These are phyloP conservation scores for Hoplostethus atlanticus DNA, from an alignment of 2,797 vertebrate genomes.

Conservation along the genomic window DNA sequence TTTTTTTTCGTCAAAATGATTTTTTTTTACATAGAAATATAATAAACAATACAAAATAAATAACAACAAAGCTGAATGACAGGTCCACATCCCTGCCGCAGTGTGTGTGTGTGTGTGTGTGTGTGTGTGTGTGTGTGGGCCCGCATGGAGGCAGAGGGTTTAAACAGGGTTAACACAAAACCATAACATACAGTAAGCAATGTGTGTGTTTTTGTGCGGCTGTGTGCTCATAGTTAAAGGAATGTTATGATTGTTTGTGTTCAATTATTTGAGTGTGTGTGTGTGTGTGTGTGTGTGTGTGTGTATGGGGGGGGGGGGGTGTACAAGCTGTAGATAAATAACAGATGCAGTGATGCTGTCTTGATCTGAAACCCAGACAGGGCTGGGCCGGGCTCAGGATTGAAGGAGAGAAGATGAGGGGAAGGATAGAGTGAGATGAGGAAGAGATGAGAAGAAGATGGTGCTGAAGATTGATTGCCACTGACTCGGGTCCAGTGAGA, in stretches of 20 bases:
- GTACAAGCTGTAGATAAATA: conserved; percentile 58
- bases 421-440: conserved; percentile 25
- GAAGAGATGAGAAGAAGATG: conserved; percentile 33
- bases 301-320: conserved; percentile 10
- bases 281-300: conserved; percentile 27
- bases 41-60: background rate
- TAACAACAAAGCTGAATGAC: too few species aligned
- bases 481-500: conserved; percentile 51
- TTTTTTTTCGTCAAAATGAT: background rate
- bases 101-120: background rate
- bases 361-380: conserved; percentile 53
- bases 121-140: conserved; percentile 7
- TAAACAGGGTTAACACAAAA: too few species aligned
- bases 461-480: conserved; percentile 53
- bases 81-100: background rate
- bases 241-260: conserved; percentile 24
- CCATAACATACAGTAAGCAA: background rate
- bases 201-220: conserved; percentile 5
- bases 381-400: conserved; percentile 25
- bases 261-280: conserved; percentile 31
- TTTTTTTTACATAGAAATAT: background rate
- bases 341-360: conserved; percentile 51
- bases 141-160: background rate
- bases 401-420: conserved; percentile 37
- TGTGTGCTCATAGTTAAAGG: conserved; percentile 16